Conservation (phyloP, 2,888 invertebrate species). For the Eristalis tenax region DNA sequence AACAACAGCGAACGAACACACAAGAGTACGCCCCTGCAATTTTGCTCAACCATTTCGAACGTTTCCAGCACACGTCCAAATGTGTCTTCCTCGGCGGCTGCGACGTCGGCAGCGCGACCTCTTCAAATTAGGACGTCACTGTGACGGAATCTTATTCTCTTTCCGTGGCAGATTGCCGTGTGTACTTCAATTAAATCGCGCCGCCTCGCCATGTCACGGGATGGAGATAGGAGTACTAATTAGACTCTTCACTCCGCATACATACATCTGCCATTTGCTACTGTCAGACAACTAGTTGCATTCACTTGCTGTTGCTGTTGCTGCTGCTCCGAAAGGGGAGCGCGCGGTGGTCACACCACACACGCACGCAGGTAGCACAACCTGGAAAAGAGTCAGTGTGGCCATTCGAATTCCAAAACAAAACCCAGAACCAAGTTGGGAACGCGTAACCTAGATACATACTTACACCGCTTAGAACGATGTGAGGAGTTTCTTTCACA, state of each 20-base stretch:
- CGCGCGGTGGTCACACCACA: not conserved
- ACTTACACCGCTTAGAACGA: slow-evolving; percentile 33
- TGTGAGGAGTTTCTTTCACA: slow-evolving; percentile 45
- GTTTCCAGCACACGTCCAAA: slow-evolving; percentile 24
- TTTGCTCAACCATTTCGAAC: slow-evolving; percentile 5
- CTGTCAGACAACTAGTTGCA: slow-evolving; percentile 35
- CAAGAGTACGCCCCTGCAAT: slow-evolving; percentile 24
- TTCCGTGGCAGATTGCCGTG: not conserved
- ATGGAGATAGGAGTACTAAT: slow-evolving; percentile 44
- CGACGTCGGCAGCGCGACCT: slow-evolving; percentile 9
- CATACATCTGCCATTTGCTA: slow-evolving; percentile 28
- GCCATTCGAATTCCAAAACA: slow-evolving; percentile 38
- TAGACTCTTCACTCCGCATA: slow-evolving; percentile 20
- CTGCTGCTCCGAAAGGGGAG: not conserved
- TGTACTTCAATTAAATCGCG: not conserved
- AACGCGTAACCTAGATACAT: slow-evolving; percentile 65
- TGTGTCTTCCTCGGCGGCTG: slow-evolving; percentile 20
- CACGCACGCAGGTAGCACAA: slow-evolving; percentile 4
- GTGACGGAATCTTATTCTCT: not conserved
- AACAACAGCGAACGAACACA: not conserved
- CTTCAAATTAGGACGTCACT: slow-evolving; percentile 35
- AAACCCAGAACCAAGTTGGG: slow-evolving; percentile 32
- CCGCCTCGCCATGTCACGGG: not conserved
- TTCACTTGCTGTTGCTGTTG: not conserved
- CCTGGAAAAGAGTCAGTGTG: slow-evolving; percentile 40